Conservation (phyloP, 37 sponge, comb jelly and placozoan genomes). For the Aphrocallistes beatrix region DNA sequence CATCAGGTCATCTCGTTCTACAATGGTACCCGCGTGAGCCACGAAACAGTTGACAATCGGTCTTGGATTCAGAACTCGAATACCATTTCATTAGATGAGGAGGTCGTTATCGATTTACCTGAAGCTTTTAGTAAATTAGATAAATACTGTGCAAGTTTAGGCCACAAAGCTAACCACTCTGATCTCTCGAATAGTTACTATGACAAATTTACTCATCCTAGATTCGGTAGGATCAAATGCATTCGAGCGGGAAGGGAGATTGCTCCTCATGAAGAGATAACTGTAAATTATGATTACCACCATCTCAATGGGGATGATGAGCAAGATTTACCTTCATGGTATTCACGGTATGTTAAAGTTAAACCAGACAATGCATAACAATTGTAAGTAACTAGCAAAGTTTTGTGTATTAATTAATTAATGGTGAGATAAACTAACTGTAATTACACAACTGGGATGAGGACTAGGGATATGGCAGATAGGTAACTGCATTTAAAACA, state of each 20-base stretch:
- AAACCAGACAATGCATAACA: too few relatives aligned
- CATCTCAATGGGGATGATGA: constrained; percentile 28
- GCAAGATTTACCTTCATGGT: constrained; percentile 42
- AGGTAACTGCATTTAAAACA: too few relatives aligned
- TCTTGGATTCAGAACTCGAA: constrained; percentile 45
- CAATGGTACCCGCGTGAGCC: constrained; percentile 49
- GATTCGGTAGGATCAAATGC: constrained; percentile 63
- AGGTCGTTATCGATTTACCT: constrained; percentile 48
- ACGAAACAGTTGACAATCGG: constrained; percentile 39
- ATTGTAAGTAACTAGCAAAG: too few relatives aligned
- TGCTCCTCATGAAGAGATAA: constrained; percentile 33
- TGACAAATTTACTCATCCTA: constrained; percentile 34
- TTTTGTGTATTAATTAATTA: too few relatives aligned
- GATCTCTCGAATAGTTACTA: constrained; percentile 42
- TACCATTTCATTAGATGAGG: constrained; percentile 44
- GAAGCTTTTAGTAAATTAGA: background rate
- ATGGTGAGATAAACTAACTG: too few relatives aligned
- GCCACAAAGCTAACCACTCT: constrained; percentile 71
- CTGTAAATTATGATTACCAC: constrained; percentile 53
- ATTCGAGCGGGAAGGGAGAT: constrained; percentile 29
- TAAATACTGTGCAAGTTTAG: constrained; percentile 43
- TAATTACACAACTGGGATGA: too few relatives aligned
- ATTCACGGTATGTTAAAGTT: too few relatives aligned
- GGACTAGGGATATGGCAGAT: too few relatives aligned
- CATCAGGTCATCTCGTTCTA: constrained; percentile 45